Conservation (phyloP, 2,888 invertebrate genomes). For the Ormyrus labotus region DNA sequence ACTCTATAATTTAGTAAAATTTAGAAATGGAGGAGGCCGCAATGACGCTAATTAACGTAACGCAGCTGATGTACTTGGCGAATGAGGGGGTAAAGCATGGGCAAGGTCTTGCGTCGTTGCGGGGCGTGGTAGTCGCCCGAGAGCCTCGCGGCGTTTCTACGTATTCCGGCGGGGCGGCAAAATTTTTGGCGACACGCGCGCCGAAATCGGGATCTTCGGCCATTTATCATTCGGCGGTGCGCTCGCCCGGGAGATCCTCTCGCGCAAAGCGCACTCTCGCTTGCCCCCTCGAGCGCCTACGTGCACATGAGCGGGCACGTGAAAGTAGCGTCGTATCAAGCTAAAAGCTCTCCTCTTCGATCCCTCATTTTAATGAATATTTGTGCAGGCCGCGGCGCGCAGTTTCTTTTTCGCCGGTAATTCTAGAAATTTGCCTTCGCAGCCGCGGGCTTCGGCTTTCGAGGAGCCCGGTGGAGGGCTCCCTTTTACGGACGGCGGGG, state of each 20-base stretch:
- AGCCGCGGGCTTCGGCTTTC: neutral
- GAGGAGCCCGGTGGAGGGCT: neutral
- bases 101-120: slow-evolving; percentile 33
- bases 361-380: slow-evolving; percentile 54
- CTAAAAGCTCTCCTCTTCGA: slow-evolving; percentile 51
- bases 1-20: too few relatives aligned
- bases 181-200: slow-evolving; percentile 37
- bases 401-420: slow-evolving; percentile 24
- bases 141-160: slow-evolving; percentile 53
- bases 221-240: slow-evolving; percentile 38
- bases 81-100: neutral
- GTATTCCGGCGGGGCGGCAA: neutral
- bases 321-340: slow-evolving; percentile 41
- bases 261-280: neutral
- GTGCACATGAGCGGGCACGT: neutral
- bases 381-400: slow-evolving; percentile 22
- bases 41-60: neutral
- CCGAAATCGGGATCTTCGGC: slow-evolving; percentile 5
- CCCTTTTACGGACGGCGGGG: slow-evolving; percentile 12
- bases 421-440: slow-evolving; percentile 53
- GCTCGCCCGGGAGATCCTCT: neutral
- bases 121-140: slow-evolving; percentile 68
- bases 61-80: neutral
- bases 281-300: slow-evolving; percentile 32
- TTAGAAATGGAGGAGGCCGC: neutral